phyloP scores from a whole-genome alignment of 2,113 vertebrate species.

The Tiliqua scincoides region DNA sequence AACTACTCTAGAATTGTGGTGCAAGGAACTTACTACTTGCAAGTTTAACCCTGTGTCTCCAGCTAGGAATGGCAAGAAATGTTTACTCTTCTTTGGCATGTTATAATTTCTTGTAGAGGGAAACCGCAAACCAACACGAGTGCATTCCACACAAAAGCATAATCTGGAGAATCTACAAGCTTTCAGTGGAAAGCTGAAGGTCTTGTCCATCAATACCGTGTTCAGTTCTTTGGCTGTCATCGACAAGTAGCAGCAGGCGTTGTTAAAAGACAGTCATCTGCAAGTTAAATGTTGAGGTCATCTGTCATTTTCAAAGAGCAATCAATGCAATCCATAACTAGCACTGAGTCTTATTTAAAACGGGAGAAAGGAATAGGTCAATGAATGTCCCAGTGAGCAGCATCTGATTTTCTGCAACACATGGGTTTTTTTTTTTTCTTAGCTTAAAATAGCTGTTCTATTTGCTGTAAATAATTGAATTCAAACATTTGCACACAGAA shows the following conservation, averaged over 20 bases:
- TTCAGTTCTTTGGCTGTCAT: conserved; percentile 56
- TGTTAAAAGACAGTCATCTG: conserved; percentile 53
- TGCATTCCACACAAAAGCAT: conserved; percentile 54
- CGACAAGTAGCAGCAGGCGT: conserved; percentile 61
- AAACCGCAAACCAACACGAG: conserved; percentile 53
- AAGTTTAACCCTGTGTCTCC: not conserved
- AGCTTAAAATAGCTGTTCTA: conserved; percentile 15
- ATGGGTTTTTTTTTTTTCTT: not conserved
- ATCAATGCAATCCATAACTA: conserved; percentile 70
- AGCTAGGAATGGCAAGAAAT: not conserved
- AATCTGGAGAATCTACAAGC: conserved; percentile 51
- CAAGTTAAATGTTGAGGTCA: conserved; percentile 70
- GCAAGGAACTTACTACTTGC: not conserved
- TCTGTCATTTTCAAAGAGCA: conserved; percentile 70
- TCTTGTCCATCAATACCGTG: conserved; percentile 72
- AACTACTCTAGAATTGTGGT: not conserved
- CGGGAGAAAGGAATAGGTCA: conserved; percentile 65
- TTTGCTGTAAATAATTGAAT: conserved; percentile 47
- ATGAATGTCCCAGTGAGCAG: conserved; percentile 45
- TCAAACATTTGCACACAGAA: conserved; percentile 24
- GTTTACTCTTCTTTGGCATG: conserved; percentile 22
- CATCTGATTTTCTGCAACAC: conserved; percentile 50
- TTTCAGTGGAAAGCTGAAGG: conserved; percentile 54
- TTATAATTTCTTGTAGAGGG: conserved; percentile 43
- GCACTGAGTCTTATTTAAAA: conserved; percentile 69